A percentile compares a stretch with the other conserved stretches of the same genome.
Conservation (phyloP, 2,797 vertebrate genomes). For the Xenopus petersii region DNA sequence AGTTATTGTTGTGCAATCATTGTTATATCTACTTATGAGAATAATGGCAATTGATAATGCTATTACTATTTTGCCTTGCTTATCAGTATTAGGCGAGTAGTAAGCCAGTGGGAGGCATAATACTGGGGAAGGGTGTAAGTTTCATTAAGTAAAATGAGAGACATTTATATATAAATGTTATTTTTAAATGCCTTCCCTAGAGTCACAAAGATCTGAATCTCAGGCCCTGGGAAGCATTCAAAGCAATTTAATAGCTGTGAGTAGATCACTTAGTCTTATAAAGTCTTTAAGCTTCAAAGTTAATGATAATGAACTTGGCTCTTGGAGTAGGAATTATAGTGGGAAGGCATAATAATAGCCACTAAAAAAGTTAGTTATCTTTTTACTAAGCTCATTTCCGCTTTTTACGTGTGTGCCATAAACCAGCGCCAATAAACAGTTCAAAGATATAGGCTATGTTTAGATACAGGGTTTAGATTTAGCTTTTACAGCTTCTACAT, state of each 20-base stretch:
- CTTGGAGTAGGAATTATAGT: neutral
- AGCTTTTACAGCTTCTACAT: no score
- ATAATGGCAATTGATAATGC: no score
- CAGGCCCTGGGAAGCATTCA: neutral
- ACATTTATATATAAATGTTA: no score
- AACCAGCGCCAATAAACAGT: neutral
- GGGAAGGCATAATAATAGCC: neutral
- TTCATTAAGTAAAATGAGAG: no score
- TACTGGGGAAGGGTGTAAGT: no score
- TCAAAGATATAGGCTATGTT: neutral
- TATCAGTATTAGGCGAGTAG: no score
- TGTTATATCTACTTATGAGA: no score
- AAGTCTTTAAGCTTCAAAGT: neutral
- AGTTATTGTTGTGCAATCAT: no score
- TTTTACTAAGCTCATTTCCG: neutral
- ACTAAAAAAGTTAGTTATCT: neutral
- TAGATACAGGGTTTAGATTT: no score
- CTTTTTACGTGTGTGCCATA: neutral
- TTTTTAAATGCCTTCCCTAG: neutral
- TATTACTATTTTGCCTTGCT: no score
- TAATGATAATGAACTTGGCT: neutral
- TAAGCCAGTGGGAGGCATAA: no score
- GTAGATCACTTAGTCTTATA: neutral
- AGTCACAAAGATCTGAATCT: neutral
- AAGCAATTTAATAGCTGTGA: neutral